Evolutionary conservation across 2,888 invertebrate genomes (phyloP), one percentile per base, ranked within the genome.

Genomic region (Cylindroiulus punctatus): DNA sequence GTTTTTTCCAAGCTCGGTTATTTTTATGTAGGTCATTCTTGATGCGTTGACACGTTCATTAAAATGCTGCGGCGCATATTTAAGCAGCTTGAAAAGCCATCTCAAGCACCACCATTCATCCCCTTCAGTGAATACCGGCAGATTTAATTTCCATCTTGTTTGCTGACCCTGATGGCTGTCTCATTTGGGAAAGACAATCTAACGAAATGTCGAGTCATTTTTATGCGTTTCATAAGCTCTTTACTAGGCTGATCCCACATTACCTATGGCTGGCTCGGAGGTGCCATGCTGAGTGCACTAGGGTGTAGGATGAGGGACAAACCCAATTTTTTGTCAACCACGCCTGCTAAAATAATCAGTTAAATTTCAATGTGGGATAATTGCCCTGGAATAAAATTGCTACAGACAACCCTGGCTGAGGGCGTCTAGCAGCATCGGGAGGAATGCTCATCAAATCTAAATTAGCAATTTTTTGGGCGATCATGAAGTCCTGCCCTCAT

Each of bases 21-120:
- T 30, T 76, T 65, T 22, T 26, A 65, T 57, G 7, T 65, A 65
- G 65, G 65, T 65, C 26, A 65, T 65, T 65, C 65, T 65, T 65
- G 65, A 65, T 22, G 65, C 65, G 65, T 65, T 65, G 65, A 65
- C 65, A 65, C 26, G 26, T 65, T 65, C 65, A 65, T 65, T 65
- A 65, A 65, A 65, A 65, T 65, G 26, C 22, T 65, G 65, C 7
- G 10, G 65, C 22, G 8, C 65, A 65, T 65, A 26, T 65, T 65
- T 65, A 65, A 65, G 65, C 65, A 65, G 65, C 65, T 65, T 65
- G 65, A 65, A 65, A 65, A 65, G 26, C 65, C 26, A 65, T 65
- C 65, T 65, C 65, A 65, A 65, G 65, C 26, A 22, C 26, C 22
- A 65, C 65, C 26, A 65, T 65, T 65, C 65, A 65, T 65, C 65